phyloP scores from a whole-genome alignment of 2,113 vertebrate genomes.

The Phoxinus phoxinus region DNA sequence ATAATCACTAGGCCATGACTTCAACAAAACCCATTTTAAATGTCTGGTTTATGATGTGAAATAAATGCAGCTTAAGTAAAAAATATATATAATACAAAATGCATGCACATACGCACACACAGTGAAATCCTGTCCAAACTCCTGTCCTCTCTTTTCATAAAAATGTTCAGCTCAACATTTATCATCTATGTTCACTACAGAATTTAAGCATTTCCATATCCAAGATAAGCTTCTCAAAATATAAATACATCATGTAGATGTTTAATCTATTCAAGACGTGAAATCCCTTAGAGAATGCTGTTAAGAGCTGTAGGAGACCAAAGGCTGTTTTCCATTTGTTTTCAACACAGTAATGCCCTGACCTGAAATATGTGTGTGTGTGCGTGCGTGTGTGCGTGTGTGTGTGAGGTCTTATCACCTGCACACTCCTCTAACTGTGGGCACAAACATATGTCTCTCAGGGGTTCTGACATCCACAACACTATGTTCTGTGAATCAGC shows the following conservation, averaged over 20 bases:
- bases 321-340: conserved; percentile 28
- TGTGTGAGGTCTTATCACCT: not conserved
- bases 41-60: not conserved
- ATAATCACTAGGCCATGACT: not conserved
- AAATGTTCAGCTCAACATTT: not conserved
- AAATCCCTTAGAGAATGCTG: conserved; percentile 9
- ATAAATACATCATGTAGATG: conserved; percentile 37
- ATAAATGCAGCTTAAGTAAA: not conserved
- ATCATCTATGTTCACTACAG: not conserved
- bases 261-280: conserved; percentile 38
- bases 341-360: conserved; percentile 13
- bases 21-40: not conserved
- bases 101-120: conserved; percentile 8
- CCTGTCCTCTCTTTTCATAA: not conserved
- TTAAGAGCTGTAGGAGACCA: not conserved
- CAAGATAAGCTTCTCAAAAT: conserved; percentile 18
- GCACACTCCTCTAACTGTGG: conserved; percentile 30
- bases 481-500: conserved; percentile 52
- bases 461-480: conserved; percentile 34
- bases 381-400: not conserved
- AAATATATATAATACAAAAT: not conserved
- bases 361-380: conserved; percentile 7
- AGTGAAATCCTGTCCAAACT: not conserved
- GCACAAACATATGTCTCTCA: conserved; percentile 49
- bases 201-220: conserved; percentile 6